Evolutionary conservation across 2,888 invertebrate genomes (phyloP), one percentile per base, ranked within the genome.

Genomic region (Hypolimnas misippus): DNA sequence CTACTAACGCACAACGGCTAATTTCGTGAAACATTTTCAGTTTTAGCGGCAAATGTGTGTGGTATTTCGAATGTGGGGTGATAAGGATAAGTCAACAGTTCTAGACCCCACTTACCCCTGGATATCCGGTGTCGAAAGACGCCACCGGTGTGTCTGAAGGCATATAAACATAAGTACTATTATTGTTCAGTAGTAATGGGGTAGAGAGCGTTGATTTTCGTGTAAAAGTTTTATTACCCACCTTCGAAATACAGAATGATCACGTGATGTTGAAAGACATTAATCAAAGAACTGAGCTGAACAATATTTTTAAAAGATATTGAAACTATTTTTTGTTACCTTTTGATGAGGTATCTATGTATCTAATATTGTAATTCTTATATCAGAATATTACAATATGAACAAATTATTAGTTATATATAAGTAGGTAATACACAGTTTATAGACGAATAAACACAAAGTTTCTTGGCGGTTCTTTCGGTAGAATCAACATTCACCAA

Each of bases 1-100:
- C 16, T 14, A 14, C 3, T 1, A 7, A 0, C 0, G 14, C 2
- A 40, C 42, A 64, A 14, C 31, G 44, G 8, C 16, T 21, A 55
- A 46, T 52, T 14, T 57, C 7, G 16, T 16, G 2, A 29, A 14
- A 10, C n/a, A 12, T 55, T 42, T 52, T 31, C 21, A 21, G 53
- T 5, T 62, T 33, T 17, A 31, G 10, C n/a, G 4, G 59, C 46
- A 53, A 17, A 42, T 44, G 35, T n/a, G n/a, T 8, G 25, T 40
- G 56, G 52, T 52, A 49, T 51, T 31, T 59, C 8, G 71, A 76
- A 73, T 72, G 69, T 69, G 57, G 78, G 76, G 81, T 78, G 88
- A 81, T 85, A 86, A 85, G 74, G 72, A 71, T 79, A 76, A 83
- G 86, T 87, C 86, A 88, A 89, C 85, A 86, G 78, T 78, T 71